Conservation (phyloP, 2,888 invertebrate species). For the Drosophila fungiperda region DNA sequence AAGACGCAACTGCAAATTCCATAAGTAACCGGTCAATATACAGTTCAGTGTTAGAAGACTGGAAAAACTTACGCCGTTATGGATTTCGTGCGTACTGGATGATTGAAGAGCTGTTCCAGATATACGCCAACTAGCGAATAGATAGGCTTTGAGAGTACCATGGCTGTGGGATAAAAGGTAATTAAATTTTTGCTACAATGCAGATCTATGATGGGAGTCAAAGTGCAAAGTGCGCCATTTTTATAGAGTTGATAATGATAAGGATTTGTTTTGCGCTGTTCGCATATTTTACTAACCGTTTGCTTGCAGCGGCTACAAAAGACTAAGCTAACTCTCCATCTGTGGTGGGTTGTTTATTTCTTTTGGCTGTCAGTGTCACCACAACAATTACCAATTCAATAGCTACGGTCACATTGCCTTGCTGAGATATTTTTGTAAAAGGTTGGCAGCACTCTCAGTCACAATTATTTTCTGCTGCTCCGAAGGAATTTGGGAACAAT, state of each 20-base stretch:
- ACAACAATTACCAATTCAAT: background rate
- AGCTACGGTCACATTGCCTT: conserved; percentile 32
- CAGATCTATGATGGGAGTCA: conserved; percentile 34
- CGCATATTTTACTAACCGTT: conserved; percentile 18
- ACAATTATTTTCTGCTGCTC: conserved; percentile 41
- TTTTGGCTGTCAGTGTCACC: conserved; percentile 32
- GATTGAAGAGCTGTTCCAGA: conserved; percentile 90
- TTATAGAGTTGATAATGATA: conserved; percentile 42
- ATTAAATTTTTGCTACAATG: conserved; percentile 15
- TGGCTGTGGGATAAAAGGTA: conserved; percentile 33
- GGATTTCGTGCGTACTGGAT: conserved; percentile 92
- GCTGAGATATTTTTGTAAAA: background rate
- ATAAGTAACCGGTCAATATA: background rate
- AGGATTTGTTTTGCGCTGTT: background rate
- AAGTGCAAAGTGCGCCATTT: conserved; percentile 76
- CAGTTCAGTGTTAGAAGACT: background rate
- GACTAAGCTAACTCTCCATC: conserved; percentile 50
- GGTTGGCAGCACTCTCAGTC: conserved; percentile 27
- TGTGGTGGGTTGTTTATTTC: conserved; percentile 24
- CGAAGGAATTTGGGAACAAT: conserved; percentile 6
- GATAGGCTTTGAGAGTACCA: conserved; percentile 88
- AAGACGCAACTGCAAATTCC: conserved; percentile 87
- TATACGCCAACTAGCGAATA: conserved; percentile 89
- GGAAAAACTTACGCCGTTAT: conserved; percentile 89
- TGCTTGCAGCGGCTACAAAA: conserved; percentile 23